Percentiles rank a stretch among this genome's conserved stretches.
These are phyloP conservation scores for Ischnus inquisitorius DNA, from an alignment of 2,888 invertebrate species.

Conservation along the genomic window DNA sequence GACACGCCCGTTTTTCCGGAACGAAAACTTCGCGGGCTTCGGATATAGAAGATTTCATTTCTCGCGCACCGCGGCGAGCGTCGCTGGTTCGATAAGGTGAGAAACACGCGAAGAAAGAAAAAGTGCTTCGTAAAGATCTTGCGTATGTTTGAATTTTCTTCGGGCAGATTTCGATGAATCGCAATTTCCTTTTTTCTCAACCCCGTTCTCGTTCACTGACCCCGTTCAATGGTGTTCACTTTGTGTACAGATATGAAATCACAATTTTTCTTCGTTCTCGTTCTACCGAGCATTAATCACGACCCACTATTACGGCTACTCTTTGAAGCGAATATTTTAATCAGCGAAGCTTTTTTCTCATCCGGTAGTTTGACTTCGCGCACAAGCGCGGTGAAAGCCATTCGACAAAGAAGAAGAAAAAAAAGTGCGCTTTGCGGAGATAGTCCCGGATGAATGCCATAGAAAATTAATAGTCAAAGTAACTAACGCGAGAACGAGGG, in stretches of 20 bases:
- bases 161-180: conserved; percentile 1
- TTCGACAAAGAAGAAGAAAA: conserved; percentile 1
- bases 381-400: background rate
- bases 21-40: background rate
- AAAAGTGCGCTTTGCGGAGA: background rate
- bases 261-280: conserved; percentile 24
- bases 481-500: background rate
- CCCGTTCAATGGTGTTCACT: background rate
- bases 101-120: background rate
- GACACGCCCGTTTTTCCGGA: background rate
- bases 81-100: background rate
- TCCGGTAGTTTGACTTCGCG: conserved; percentile 24
- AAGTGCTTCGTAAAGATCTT: background rate
- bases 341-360: conserved; percentile 38
- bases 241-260: conserved; percentile 7
- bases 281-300: conserved; percentile 49
- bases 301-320: conserved; percentile 1
- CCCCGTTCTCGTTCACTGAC: conserved; percentile 12
- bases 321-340: conserved; percentile 54
- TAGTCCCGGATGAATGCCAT: background rate
- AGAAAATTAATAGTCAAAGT: conserved; percentile 13
- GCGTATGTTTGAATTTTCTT: background rate
- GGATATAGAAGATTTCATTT: background rate
- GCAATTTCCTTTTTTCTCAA: background rate
- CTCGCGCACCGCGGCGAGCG: background rate